phyloP scores from a whole-genome alignment of 2,113 vertebrate genomes.

The Tringa solitaria region DNA sequence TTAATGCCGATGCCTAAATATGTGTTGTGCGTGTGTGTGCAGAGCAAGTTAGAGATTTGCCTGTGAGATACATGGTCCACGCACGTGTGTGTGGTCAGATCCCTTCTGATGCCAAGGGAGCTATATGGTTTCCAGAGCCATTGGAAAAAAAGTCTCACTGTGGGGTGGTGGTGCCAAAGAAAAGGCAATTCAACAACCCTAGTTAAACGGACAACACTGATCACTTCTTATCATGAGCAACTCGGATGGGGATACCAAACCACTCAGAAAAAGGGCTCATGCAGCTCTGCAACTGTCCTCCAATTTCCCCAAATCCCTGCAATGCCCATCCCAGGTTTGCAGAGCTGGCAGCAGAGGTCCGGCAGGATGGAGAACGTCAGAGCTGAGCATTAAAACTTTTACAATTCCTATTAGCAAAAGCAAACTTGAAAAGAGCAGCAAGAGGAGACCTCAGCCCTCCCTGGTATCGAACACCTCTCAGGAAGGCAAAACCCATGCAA shows the following conservation, averaged over 20 bases:
- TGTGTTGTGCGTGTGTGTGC: fast-evolving
- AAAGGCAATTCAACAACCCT: neutral
- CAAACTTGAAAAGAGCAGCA: neutral
- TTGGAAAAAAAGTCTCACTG: neutral
- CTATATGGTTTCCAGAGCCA: neutral
- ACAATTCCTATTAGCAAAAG: neutral
- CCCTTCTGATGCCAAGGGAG: neutral
- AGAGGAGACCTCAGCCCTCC: neutral
- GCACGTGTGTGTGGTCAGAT: fast-evolving
- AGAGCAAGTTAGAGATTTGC: neutral
- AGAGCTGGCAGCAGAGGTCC: neutral
- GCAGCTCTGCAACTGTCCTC: neutral
- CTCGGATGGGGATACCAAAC: neutral
- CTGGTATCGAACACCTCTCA: neutral
- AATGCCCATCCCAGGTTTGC: neutral
- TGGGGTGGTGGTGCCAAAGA: neutral
- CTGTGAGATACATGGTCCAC: fast-evolving
- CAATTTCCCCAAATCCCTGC: neutral
- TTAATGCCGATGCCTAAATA: neutral
- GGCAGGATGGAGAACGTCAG: neutral
- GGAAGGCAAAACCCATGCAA: neutral
- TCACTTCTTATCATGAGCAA: neutral
- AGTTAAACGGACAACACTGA: neutral
- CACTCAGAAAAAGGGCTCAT: neutral
- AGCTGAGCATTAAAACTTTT: neutral